Base-by-base conservation (phyloP, 1,140 invertebrate genomes). In the Pissodes strobi region DNA sequence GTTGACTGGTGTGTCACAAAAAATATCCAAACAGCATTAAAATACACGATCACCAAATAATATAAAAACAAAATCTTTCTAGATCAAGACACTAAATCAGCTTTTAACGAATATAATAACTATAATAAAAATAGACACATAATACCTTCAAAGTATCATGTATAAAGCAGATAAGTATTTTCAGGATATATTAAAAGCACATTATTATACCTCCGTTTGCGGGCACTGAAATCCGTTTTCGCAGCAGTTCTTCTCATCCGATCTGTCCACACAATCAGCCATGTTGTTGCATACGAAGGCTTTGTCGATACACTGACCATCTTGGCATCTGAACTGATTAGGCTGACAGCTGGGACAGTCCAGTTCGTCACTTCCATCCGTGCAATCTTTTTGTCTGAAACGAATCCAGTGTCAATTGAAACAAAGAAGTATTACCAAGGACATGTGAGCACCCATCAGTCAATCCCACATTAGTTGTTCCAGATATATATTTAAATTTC, bases 361-460 rank as follows among this genome's bases (percentile, higher is more conserved):
- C 1, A 84, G 78, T 78, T 95, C 92, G 72, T 94, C 92, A 2
- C 89, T 90, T 13, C 86, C 86, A 76, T 95, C 92, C 1, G 83
- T 79, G 80, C 95, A 97, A 76, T 98, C 93, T 30, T 81, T 81
- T 60, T 91, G 87, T 0, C 55, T 61, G n/a, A 15, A 59, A 59
- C 25, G 39, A 39, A 39, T 1, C 4, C 27, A 27, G 8, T 19
- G 4, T 48, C 2, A 13, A 22, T n/a, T 43, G 15, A 43, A 49
- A 1, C 9, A 49, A 49, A 49, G 22, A n/a, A n/a, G n/a, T n/a
- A n/a, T n/a, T n/a, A n/a, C n/a, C n/a, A n/a, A n/a, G n/a, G n/a
- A n/a, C n/a, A n/a, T n/a, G n/a, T n/a, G n/a, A n/a, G n/a, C n/a
- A n/a, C n/a, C n/a, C n/a, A n/a, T n/a, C n/a, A n/a, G n/a, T n/a